Base-by-base conservation (phyloP, 2,888 invertebrate genomes). In the Patella caerulea region DNA sequence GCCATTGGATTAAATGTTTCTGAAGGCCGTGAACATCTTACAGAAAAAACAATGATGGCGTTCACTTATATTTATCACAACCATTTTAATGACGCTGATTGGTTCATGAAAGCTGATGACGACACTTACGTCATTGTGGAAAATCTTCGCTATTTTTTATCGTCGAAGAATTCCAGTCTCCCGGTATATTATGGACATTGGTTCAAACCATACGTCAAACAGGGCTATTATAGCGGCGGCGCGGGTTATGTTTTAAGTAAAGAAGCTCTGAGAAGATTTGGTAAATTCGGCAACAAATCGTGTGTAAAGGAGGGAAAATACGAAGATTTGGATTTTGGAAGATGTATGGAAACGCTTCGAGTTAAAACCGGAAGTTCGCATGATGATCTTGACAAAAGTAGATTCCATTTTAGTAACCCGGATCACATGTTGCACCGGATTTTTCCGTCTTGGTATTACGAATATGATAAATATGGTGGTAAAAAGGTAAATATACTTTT, bases 21-120 rank as follows among this genome's bases (percentile, higher is more conserved):
- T 0, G 98, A 98, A 90, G 98, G 98, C 0, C 93, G 98, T 29
- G 94, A 98, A 88, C 95, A 95, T 89, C 93, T 99, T 24, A 99
- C 98, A 97, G 97, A 95, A 7, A 99, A 99, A 93, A 99, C 98
- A 0, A 98, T 98, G 92, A 95, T 95, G 86, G 97, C 98, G 0
- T 98, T 97, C 91, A 94, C 95, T 86, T 96, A 97, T 89, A 94
- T 96, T 45, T 96, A 97, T 89, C 93, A 96, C 84, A 93, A 97
- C 76, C 86, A 97, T 91, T 93, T 94, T 76, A 94, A 97, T 85
- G 94, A 97, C 77, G 96, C 96, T 2, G 98, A 98, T 92, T 98
- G 98, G 97, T 98, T 99, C 91, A 93, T 98, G 87, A 99, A 99
- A 92, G 98, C 98, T 17, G 98, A 99, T 88, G 98, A 98, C 91